Evolutionary conservation across 1,140 invertebrate genomes (phyloP).

Genomic region (Teleogryllus occipitalis): DNA sequence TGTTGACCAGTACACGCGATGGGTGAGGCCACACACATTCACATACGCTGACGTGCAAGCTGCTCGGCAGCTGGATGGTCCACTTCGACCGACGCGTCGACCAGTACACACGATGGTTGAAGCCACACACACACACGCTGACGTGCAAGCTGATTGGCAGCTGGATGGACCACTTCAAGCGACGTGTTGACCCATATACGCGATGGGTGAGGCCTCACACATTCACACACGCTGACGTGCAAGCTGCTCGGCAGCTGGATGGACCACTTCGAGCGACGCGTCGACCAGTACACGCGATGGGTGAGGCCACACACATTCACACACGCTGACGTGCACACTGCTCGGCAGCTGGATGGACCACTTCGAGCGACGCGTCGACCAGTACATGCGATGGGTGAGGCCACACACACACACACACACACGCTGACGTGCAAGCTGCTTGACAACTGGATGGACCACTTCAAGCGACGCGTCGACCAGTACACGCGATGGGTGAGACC

Average conservation of each 20-base stretch:
- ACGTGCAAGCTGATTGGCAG: constrained; percentile 74
- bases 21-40: too few species aligned
- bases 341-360: constrained; percentile 83
- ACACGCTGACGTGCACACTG: constrained; percentile 74
- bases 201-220: too few species aligned
- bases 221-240: constrained; percentile 73
- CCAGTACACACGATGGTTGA: constrained; percentile 72
- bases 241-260: constrained; percentile 82
- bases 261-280: constrained; percentile 66
- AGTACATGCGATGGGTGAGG: constrained; percentile 68
- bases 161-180: constrained; percentile 81
- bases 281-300: constrained; percentile 66
- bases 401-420: too few species aligned
- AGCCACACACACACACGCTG: too few species aligned
- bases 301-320: too few species aligned
- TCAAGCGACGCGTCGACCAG: constrained; percentile 57
- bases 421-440: constrained; percentile 78
- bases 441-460: constrained; percentile 81
- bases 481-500: constrained; percentile 68
- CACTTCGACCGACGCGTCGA: constrained; percentile 63
- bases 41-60: constrained; percentile 78
- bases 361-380: constrained; percentile 58
- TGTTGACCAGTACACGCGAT: constrained; percentile 60
- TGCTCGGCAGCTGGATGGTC: constrained; percentile 76
- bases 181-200: constrained; percentile 58